Conservation (phyloP, 2,888 invertebrate species). For the Spialia ferax region DNA sequence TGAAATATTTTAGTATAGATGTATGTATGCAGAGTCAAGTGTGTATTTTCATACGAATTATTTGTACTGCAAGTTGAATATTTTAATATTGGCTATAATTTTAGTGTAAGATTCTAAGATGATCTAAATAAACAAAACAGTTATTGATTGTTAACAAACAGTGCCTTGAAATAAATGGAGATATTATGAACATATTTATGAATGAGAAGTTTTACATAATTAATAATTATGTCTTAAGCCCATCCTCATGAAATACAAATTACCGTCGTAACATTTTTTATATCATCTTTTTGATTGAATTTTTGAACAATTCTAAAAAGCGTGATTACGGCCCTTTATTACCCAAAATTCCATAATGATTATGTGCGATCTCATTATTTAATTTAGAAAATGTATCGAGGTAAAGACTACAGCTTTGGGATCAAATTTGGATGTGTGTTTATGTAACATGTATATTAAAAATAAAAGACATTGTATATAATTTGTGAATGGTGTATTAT, state of each 20-base stretch:
- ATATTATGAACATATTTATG: conserved; percentile 74
- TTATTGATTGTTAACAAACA: conserved; percentile 80
- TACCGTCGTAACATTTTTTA: conserved; percentile 21
- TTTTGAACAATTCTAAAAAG: conserved; percentile 13
- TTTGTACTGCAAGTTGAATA: conserved; percentile 79
- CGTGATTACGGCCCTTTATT: conserved; percentile 59
- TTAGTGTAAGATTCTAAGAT: conserved; percentile 76
- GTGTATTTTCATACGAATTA: conserved; percentile 84
- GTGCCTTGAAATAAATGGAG: conserved; percentile 79
- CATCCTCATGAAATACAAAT: conserved; percentile 24
- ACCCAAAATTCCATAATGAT: conserved; percentile 77
- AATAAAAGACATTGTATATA: conserved; percentile 75
- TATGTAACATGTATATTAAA: conserved; percentile 81
- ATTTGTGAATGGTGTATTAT: conserved; percentile 82
- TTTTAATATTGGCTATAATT: conserved; percentile 84
- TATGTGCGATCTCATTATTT: conserved; percentile 86
- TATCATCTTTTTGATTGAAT: conserved; percentile 24
- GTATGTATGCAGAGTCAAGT: conserved; percentile 81
- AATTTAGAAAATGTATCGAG: conserved; percentile 85
- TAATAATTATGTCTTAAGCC: conserved; percentile 40
- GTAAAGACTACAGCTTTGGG: conserved; percentile 86
- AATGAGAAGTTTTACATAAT: conserved; percentile 62
- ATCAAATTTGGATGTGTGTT: conserved; percentile 86
- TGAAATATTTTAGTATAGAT: conserved; percentile 81
- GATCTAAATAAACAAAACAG: conserved; percentile 74